These are phyloP conservation scores for Lepidocyrtoides sp. DNA, from an alignment of 2,888 invertebrate species.

Conservation along the genomic window DNA sequence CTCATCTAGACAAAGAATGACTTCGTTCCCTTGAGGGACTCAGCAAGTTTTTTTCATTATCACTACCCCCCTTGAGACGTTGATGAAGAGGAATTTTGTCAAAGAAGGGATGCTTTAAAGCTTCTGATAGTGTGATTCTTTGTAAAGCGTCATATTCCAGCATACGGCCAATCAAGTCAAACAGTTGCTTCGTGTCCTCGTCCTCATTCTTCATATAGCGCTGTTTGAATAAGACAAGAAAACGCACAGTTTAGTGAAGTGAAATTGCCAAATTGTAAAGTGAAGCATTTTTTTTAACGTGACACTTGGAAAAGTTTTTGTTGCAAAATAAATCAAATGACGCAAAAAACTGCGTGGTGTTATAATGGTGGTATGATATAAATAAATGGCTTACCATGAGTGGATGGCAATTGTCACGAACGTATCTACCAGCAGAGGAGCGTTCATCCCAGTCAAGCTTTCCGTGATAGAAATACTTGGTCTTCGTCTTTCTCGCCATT, in stretches of 20 bases:
- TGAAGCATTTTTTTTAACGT: not conserved
- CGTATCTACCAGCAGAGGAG: conserved; percentile 98
- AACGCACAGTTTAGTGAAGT: no score
- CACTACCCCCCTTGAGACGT: conserved; percentile 88
- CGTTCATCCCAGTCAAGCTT: conserved; percentile 99
- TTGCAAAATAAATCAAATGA: not conserved
- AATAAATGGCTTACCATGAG: conserved; percentile 91
- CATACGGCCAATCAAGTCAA: conserved; percentile 98
- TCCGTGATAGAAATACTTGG: conserved; percentile 99
- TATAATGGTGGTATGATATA: no score
- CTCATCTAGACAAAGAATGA: conserved; percentile 92
- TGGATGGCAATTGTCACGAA: conserved; percentile 99
- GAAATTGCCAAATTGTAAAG: not conserved
- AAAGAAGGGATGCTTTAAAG: conserved; percentile 97
- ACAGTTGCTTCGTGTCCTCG: conserved; percentile 96
- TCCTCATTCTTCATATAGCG: conserved; percentile 88
- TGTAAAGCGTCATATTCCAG: conserved; percentile 98
- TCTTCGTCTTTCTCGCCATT: conserved; percentile 96
- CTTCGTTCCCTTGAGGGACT: conserved; percentile 90
- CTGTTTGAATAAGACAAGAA: conserved; percentile 62
- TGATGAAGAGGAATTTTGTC: conserved; percentile 93
- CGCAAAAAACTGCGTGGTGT: not conserved
- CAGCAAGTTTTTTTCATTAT: conserved; percentile 86
- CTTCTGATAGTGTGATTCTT: conserved; percentile 95
- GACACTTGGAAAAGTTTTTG: not conserved